These are phyloP conservation scores for Xyliphius kryptos DNA, from an alignment of 2,113 vertebrate genomes.

Conservation along the genomic window DNA sequence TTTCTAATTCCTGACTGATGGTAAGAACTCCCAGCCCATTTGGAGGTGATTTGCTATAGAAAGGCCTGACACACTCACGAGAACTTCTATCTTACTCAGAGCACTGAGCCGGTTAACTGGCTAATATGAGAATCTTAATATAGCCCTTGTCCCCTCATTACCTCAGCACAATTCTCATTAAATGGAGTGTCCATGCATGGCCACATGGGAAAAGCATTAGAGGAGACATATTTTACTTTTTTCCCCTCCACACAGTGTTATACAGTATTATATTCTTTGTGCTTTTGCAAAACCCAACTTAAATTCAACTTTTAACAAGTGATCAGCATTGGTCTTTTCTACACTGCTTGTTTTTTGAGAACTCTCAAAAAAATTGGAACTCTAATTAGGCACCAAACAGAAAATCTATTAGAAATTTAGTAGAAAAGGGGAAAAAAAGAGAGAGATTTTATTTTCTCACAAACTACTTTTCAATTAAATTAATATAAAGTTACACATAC, in stretches of 20 bases:
- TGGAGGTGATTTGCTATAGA: conserved; percentile 1
- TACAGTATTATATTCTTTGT: background rate
- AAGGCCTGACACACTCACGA: conserved; percentile 24
- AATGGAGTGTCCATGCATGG: conserved; percentile 37
- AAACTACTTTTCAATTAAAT: too few species aligned
- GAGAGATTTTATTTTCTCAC: too few species aligned
- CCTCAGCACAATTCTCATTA: conserved; percentile 39
- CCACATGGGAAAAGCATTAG: conserved; percentile 14
- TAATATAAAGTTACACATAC: too few species aligned
- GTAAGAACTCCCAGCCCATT: background rate
- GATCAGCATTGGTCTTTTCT: too few species aligned
- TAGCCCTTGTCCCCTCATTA: conserved; percentile 41
- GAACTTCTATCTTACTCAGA: conserved; percentile 39
- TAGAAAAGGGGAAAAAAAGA: too few species aligned
- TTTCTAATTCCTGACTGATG: background rate
- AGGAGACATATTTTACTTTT: background rate
- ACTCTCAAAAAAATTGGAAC: too few species aligned
- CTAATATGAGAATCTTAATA: conserved; percentile 44
- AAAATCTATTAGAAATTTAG: too few species aligned
- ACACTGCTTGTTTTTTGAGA: too few species aligned
- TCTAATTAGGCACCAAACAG: too few species aligned
- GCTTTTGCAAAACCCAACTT: too few species aligned
- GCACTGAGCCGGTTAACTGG: conserved; percentile 43
- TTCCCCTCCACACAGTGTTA: background rate
- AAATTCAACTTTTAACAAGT: too few species aligned